A percentile compares a stretch with the other conserved stretches of the same genome.
Conservation (phyloP, 2,113 vertebrate genomes). For the Arizona elegans region DNA sequence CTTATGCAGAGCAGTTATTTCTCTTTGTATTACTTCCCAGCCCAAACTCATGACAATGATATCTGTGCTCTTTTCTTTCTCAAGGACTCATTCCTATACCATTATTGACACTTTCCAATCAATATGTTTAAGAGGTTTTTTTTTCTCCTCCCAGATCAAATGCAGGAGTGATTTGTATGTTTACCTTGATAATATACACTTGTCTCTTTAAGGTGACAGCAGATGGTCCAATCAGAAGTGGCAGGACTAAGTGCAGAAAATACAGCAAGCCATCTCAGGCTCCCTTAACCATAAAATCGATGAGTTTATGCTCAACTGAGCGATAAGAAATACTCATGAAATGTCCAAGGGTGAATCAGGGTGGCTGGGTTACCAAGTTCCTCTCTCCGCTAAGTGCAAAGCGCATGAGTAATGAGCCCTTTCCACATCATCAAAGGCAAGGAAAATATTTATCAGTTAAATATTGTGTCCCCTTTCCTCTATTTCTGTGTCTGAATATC, state of each 20-base stretch:
- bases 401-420: slow-evolving; percentile 29
- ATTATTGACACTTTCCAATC: slow-evolving; percentile 63
- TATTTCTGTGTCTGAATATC: neutral
- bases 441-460: slow-evolving; percentile 61
- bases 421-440: slow-evolving; percentile 41
- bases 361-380: slow-evolving; percentile 44
- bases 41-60: slow-evolving; percentile 24
- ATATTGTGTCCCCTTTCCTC: neutral
- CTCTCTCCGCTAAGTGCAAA: slow-evolving; percentile 20
- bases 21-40: slow-evolving; percentile 39
- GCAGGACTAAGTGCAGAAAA: slow-evolving; percentile 79
- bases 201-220: slow-evolving; percentile 78
- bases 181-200: slow-evolving; percentile 71
- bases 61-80: slow-evolving; percentile 49
- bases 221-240: slow-evolving; percentile 77
- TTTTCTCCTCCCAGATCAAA: slow-evolving; percentile 51
- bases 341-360: slow-evolving; percentile 63
- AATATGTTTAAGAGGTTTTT: slow-evolving; percentile 59
- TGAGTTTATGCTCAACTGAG: slow-evolving; percentile 85
- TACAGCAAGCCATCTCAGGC: slow-evolving; percentile 84
- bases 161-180: slow-evolving; percentile 66
- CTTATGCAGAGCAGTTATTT: slow-evolving; percentile 12
- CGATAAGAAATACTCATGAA: slow-evolving; percentile 69
- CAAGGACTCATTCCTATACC: slow-evolving; percentile 45
- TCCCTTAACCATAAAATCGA: slow-evolving; percentile 92